Base-by-base conservation (phyloP, 64 coral and sea anemone species). In the Astreopora myriophthalma region DNA sequence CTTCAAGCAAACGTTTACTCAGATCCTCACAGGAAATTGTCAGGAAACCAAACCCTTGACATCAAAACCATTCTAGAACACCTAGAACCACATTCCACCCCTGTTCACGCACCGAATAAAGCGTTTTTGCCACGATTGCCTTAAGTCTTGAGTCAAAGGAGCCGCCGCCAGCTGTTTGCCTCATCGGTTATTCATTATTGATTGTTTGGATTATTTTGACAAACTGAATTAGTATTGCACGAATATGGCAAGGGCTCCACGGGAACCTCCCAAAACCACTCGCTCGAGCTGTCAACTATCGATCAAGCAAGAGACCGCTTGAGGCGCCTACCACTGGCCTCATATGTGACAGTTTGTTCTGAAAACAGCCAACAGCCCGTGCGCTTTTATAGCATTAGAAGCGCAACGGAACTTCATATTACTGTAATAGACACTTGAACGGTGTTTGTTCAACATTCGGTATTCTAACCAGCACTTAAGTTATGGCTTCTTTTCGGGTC, bases 241-340 rank as follows among this genome's bases (percentile, higher is more conserved):
- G 92, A 94, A 89, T 94, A 93, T 82, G 92, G 92, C 14, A 88
- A 89, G 75, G 75, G 85, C 61, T 48, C 85, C 64, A 38, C 86
- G 79, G 79, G 29, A 37, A 83, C 79, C 52, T 55, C 79, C 48
- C 80, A 26, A 23, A n/a, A 29, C 26, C 2, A 30, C 48, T 74
- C 51, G 10, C 49, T 12, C 29, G 34, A 60, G 49, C 75, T 94
- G 85, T 88, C 75, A 94, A 66, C 57, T 72, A 63, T 73, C 32
- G 34, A 37, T 73, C 70, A 73, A 37, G 8, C 8, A 36, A 20
- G 70, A 13, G 64, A 79, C 77, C 62, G 42, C 32, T 88, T 89
- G 73, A 42, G 30, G 81, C 34, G 80, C 32, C 66, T 48, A 75
- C 33, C 22, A 87, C 46, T 89, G 85, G 83, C 91, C 63, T 87